Percentiles rank a stretch among this genome's conserved stretches.
phyloP scores from a whole-genome alignment of 2,888 invertebrate species.

The Drosophila acutilabella region DNA sequence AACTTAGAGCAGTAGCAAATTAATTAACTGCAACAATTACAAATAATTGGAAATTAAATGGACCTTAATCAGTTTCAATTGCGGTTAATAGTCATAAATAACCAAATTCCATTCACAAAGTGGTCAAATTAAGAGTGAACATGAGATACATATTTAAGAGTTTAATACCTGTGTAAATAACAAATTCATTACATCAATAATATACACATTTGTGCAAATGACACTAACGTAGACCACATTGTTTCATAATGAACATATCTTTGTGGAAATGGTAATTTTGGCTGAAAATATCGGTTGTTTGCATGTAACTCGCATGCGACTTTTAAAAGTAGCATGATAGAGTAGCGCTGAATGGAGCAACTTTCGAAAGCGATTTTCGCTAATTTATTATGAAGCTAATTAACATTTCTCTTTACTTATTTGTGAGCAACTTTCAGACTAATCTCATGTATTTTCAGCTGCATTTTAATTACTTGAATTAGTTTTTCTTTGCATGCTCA shows the following conservation, averaged over 20 bases:
- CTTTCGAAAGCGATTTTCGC: neutral
- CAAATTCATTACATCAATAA: neutral
- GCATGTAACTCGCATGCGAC: too few species aligned
- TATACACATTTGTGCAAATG: neutral
- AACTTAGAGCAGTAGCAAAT: neutral
- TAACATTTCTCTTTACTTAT: too few species aligned
- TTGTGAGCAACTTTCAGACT: neutral
- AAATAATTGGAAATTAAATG: slow-evolving; percentile 20
- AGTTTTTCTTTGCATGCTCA: neutral
- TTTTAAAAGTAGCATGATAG: too few species aligned
- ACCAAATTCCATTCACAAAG: slow-evolving; percentile 10
- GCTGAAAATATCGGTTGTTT: too few species aligned
- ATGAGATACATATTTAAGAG: neutral
- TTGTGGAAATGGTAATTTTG: too few species aligned
- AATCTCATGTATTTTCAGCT: neutral
- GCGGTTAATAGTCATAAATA: slow-evolving; percentile 16
- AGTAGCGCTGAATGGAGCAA: too few species aligned
- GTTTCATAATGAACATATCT: too few species aligned
- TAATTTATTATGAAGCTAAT: too few species aligned
- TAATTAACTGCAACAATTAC: slow-evolving; percentile 19
- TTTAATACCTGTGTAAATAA: neutral
- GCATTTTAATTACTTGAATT: neutral
- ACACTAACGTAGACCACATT: neutral
- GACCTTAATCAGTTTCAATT: slow-evolving; percentile 16
- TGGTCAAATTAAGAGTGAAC: neutral